These are phyloP conservation scores for Fulmarus glacialis DNA, from an alignment of 2,113 vertebrate genomes.

Conservation along the genomic window DNA sequence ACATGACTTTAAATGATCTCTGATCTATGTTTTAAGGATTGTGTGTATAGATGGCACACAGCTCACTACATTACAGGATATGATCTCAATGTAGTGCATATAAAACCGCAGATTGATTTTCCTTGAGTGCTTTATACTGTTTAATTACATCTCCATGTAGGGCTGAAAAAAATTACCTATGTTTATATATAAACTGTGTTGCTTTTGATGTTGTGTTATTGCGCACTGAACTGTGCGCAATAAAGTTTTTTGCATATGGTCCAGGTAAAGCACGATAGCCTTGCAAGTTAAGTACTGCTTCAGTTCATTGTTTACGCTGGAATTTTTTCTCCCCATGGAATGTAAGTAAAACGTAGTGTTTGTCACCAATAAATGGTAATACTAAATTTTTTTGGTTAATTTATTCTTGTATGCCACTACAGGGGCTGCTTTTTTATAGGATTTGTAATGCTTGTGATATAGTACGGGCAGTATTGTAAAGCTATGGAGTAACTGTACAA, in stretches of 20 bases:
- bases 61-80: conserved; percentile 80
- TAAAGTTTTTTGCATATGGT: conserved; percentile 75
- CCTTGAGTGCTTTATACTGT: conserved; percentile 88
- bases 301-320: conserved; percentile 83
- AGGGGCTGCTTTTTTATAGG: conserved; percentile 52
- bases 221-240: conserved; percentile 58
- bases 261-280: conserved; percentile 76
- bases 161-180: conserved; percentile 83
- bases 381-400: conserved; percentile 77
- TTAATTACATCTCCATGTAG: conserved; percentile 88
- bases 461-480: conserved; percentile 60
- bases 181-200: conserved; percentile 85
- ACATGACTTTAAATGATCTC: conserved; percentile 63
- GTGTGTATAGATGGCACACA: conserved; percentile 52
- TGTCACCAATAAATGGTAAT: conserved; percentile 85
- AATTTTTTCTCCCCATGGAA: conserved; percentile 89
- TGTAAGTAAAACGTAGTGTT: conserved; percentile 88
- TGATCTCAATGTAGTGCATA: conserved; percentile 79
- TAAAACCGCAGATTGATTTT: conserved; percentile 83
- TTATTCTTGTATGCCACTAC: conserved; percentile 70
- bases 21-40: conserved; percentile 66
- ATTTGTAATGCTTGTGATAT: conserved; percentile 62
- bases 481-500: conserved; percentile 62
- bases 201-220: conserved; percentile 83
- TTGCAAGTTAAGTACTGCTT: conserved; percentile 78